Evolutionary conservation across 1,140 invertebrate genomes (phyloP).

Genomic region (Tenebrio molitor): DNA sequence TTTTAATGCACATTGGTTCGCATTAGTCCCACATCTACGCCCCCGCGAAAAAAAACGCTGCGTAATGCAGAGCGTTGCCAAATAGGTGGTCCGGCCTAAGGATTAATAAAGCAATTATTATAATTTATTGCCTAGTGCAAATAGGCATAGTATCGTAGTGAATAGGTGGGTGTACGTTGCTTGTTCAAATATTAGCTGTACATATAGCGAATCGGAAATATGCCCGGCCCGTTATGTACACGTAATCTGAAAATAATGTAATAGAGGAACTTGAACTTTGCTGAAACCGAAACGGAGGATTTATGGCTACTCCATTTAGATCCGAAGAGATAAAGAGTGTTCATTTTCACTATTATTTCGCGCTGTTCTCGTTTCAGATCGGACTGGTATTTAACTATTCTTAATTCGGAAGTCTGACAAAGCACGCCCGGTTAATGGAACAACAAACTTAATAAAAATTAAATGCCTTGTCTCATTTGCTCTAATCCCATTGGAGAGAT

Average conservation of each 20-base stretch:
- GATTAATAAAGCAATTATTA: conserved; percentile 37
- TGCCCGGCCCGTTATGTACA: conserved; percentile 7
- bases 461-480: background rate
- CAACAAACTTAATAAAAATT: background rate
- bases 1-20: conserved; percentile 6
- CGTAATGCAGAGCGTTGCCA: conserved; percentile 4
- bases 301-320: conserved; percentile 33
- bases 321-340: conserved; percentile 30
- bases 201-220: conserved; percentile 18
- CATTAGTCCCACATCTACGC: background rate
- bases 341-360: conserved; percentile 30
- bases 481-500: background rate
- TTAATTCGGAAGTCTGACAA: conserved; percentile 19
- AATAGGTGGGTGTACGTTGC: conserved; percentile 12
- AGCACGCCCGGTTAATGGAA: background rate
- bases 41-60: background rate
- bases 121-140: conserved; percentile 37
- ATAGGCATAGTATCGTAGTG: background rate
- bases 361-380: conserved; percentile 25
- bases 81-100: conserved; percentile 21
- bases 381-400: conserved; percentile 8
- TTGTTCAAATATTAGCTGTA: conserved; percentile 16
- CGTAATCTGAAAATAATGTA: conserved; percentile 27
- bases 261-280: conserved; percentile 35
- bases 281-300: conserved; percentile 22